phyloP scores from a whole-genome alignment of 2,888 invertebrate genomes.

The Brachyptera risi region DNA sequence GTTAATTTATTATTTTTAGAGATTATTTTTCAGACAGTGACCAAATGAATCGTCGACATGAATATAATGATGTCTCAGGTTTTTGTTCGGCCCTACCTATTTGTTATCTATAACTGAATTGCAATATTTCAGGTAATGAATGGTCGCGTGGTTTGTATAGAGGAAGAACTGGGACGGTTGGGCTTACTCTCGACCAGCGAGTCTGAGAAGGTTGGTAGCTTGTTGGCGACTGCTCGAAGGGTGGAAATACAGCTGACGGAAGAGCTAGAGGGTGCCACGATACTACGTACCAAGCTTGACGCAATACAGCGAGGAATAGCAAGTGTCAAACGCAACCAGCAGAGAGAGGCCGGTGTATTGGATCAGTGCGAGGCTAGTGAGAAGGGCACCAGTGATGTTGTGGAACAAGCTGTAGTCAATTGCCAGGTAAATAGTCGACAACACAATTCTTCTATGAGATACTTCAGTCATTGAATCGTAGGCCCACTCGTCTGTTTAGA shows the following conservation, averaged over 20 bases:
- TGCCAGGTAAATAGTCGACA: constrained; percentile 51
- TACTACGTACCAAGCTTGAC: constrained; percentile 70
- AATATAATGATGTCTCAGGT: too few relatives aligned
- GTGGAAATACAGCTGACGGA: constrained; percentile 69
- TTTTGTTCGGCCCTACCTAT: too few relatives aligned
- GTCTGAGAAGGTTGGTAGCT: constrained; percentile 70
- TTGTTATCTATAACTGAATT: too few relatives aligned
- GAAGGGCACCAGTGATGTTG: constrained; percentile 68
- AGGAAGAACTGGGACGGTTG: constrained; percentile 72
- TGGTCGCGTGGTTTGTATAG: constrained; percentile 69
- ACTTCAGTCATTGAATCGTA: too few relatives aligned
- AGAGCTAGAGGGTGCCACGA: constrained; percentile 66
- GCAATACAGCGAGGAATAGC: constrained; percentile 68
- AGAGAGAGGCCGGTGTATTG: constrained; percentile 54
- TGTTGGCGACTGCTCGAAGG: constrained; percentile 65
- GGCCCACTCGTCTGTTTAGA: too few relatives aligned
- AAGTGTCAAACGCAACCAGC: constrained; percentile 63
- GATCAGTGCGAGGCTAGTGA: constrained; percentile 69
- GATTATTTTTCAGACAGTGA: too few relatives aligned
- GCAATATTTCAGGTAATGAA: constrained; percentile 64
- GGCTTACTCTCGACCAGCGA: constrained; percentile 64
- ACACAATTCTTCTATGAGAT: too few relatives aligned
- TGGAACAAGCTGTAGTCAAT: constrained; percentile 69
- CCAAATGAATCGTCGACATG: too few relatives aligned
- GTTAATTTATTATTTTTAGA: too few relatives aligned